Evolutionary conservation across 2,797 vertebrate genomes (phyloP), one percentile per base, ranked within the genome.

Genomic region (Coregonus suidteri): DNA sequence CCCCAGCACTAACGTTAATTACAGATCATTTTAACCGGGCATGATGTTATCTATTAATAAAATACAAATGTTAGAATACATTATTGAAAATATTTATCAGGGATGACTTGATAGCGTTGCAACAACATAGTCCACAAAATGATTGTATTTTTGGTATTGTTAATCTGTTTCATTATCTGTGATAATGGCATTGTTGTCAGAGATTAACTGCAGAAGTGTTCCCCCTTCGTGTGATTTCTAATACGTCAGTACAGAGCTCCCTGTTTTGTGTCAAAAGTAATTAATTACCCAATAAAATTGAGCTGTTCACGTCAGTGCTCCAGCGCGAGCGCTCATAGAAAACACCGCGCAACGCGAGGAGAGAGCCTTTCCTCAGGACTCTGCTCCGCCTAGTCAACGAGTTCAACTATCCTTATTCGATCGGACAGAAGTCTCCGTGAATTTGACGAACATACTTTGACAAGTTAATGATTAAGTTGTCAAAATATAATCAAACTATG

Each of bases 251-350:
- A 81, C 87, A 84, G 87, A 82, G 86, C 82, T 87, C 92, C 93
- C 92, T 93, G 93, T 88, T 93, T 93, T 93, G 81, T 88, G 89
- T 94, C 94, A 94, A 65, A 85, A 83, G 88, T 92, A 91, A 92
- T 92, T 91, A 90, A 47, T 92, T 91, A 90, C 88, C 82, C 84
- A 84, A 89, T 92, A 91, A 92, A 92, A 91, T n/a, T 77, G 72
- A 84, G 86, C 81, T 76, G 78, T 65, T 81, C 78, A 86, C 81
- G 84, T 87, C 79, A 74, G 79, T 75, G 78, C 84, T 15, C 35
- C 76, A 20, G 59, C 20, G 7, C 47, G 76, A 51, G 51, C 51
- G 71, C 71, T 68, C 1, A 16, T 15, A 67, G 62, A 41, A 47
- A 11, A 77, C 68, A 9, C 70, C 6, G 47, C 68, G 15, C 52